A percentile compares a stretch with the other conserved stretches of the same genome.
Conservation (phyloP, 2,797 vertebrate genomes). For the Sciurus carolinensis region DNA sequence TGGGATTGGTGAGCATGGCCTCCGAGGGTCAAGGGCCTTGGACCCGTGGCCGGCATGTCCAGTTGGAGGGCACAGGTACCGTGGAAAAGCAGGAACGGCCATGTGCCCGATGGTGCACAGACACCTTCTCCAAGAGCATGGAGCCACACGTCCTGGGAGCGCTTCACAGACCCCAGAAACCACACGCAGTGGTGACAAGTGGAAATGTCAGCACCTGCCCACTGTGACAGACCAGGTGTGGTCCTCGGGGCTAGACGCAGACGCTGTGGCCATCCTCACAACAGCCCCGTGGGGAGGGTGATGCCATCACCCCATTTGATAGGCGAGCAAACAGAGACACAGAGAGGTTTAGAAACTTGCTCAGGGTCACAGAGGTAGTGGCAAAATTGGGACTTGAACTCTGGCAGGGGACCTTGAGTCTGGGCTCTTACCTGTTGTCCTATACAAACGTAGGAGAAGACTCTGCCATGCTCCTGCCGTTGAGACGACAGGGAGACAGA, state of each 20-base stretch:
- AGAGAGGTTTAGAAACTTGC: not conserved
- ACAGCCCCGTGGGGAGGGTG: not conserved
- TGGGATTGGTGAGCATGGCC: too few relatives aligned
- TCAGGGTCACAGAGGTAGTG: not conserved
- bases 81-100: too few relatives aligned
- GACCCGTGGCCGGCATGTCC: too few relatives aligned
- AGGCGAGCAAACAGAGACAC: too few relatives aligned
- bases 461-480: fast-evolving
- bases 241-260: not conserved
- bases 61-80: too few relatives aligned
- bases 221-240: too few relatives aligned
- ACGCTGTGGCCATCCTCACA: not conserved
- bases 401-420: not conserved
- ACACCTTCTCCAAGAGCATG: too few relatives aligned
- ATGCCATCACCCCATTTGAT: not conserved
- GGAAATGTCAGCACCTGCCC: too few relatives aligned
- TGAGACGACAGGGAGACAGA: too few relatives aligned
- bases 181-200: too few relatives aligned
- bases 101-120: not conserved
- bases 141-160: not conserved
- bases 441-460: not conserved
- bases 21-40: too few relatives aligned
- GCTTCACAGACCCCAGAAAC: too few relatives aligned
- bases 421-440: not conserved
- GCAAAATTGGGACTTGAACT: not conserved